Evolutionary conservation across 1,140 invertebrate species (phyloP).

Genomic region (Tenebrio molitor): DNA sequence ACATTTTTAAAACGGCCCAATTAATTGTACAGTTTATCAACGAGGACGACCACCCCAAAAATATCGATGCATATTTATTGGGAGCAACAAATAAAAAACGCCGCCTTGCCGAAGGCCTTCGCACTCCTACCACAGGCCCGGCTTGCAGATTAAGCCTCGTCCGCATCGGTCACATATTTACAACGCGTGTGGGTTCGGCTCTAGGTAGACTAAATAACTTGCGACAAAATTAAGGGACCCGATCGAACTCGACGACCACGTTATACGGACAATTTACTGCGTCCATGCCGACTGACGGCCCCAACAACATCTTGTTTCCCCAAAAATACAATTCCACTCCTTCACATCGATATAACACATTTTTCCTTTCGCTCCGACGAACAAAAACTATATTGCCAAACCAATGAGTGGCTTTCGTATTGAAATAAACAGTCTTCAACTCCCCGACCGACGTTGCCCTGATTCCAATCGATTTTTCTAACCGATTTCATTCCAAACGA

Average conservation of each 20-base stretch:
- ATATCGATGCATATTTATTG: slow-evolving; percentile 44
- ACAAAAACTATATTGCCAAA: too few relatives aligned
- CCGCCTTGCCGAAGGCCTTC: slow-evolving; percentile 11
- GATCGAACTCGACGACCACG: slow-evolving; percentile 12
- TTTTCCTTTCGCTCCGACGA: too few relatives aligned
- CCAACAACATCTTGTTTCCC: background rate
- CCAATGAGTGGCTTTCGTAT: too few relatives aligned
- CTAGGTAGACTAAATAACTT: slow-evolving; percentile 25
- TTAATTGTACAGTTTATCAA: slow-evolving; percentile 44
- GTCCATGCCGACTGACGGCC: background rate
- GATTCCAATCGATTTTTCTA: too few relatives aligned
- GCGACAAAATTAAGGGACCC: slow-evolving; percentile 33
- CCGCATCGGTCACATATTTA: slow-evolving; percentile 13
- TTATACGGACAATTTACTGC: slow-evolving; percentile 37
- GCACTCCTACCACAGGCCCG: slow-evolving; percentile 21
- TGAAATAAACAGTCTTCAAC: too few relatives aligned
- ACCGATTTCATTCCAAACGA: too few relatives aligned
- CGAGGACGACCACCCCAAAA: slow-evolving; percentile 45
- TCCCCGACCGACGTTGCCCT: too few relatives aligned
- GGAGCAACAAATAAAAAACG: slow-evolving; percentile 7
- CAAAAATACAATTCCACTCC: background rate
- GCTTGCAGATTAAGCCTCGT: slow-evolving; percentile 8
- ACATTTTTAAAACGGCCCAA: slow-evolving; percentile 28
- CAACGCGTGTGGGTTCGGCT: slow-evolving; percentile 16
- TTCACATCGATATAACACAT: background rate